A percentile compares a stretch with the other conserved stretches of the same genome.
These are phyloP conservation scores for Trachelus tabidus DNA, from an alignment of 2,888 invertebrate genomes.

Conservation along the genomic window DNA sequence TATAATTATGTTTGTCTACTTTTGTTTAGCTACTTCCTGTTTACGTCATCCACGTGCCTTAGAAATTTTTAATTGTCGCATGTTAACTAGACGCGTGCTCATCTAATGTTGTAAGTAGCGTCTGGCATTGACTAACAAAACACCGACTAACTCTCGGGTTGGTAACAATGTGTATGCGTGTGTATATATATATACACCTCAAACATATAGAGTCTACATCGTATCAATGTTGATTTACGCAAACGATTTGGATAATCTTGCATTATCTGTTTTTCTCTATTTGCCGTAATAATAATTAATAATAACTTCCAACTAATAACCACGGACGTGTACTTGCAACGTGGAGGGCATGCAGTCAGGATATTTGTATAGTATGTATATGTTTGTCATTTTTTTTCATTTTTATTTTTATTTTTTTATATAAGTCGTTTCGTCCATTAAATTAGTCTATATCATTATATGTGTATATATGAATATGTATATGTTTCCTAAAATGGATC, in stretches of 20 bases:
- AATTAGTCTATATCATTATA: conserved; percentile 29
- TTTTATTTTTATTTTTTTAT: conserved; percentile 26
- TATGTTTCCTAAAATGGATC: conserved; percentile 27
- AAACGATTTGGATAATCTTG: no score
- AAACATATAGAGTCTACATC: no score
- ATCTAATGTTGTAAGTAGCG: conserved; percentile 62
- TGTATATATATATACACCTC: no score
- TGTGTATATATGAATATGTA: conserved; percentile 42
- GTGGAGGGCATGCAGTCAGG: conserved; percentile 51
- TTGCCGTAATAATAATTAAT: conserved; percentile 21
- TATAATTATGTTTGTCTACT: no score
- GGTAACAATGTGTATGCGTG: no score
- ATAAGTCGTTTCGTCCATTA: conserved; percentile 20
- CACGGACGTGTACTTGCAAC: conserved; percentile 58
- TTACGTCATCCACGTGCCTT: no score
- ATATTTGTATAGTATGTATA: conserved; percentile 48
- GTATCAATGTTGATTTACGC: no score
- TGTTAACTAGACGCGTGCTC: conserved; percentile 53
- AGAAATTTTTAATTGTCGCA: conserved; percentile 33
- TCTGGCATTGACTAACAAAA: conserved; percentile 56
- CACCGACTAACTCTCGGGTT: conserved; percentile 37
- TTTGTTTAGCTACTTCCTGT: no score
- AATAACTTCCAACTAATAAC: conserved; percentile 52
- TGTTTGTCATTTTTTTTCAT: conserved; percentile 25
- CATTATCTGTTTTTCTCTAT: neutral